Conservation (phyloP, 2,797 vertebrate genomes). For the Oophaga sylvatica region DNA sequence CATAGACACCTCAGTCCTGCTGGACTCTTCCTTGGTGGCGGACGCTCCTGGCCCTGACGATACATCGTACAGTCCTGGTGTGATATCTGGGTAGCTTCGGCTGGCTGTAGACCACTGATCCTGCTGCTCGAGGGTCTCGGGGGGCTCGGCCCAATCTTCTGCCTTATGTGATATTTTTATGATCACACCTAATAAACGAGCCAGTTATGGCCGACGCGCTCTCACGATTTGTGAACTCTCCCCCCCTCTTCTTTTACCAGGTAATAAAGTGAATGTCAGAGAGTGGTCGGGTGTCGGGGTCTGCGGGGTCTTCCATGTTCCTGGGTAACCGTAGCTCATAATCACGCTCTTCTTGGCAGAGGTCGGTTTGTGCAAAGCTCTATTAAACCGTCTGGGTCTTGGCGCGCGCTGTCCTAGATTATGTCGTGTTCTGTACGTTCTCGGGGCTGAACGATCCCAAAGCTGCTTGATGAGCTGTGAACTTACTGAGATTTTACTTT, state of each 20-base stretch:
- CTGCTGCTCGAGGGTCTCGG: neutral
- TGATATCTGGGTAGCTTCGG: neutral
- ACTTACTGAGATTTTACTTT: conserved; percentile 40
- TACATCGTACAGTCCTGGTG: neutral
- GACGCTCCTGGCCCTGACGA: neutral
- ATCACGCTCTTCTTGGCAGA: conserved; percentile 48
- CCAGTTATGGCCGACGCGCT: neutral
- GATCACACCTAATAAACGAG: neutral
- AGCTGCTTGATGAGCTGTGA: conserved; percentile 56
- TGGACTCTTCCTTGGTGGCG: neutral
- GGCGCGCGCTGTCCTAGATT: conserved; percentile 27
- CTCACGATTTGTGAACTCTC: neutral
- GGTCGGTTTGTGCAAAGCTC: conserved; percentile 26
- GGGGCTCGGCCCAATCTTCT: neutral
- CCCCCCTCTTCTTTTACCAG: neutral
- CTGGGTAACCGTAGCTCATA: conserved; percentile 43
- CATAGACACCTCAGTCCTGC: neutral
- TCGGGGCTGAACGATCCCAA: conserved; percentile 43
- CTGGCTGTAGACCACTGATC: neutral
- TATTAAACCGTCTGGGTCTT: conserved; percentile 45
- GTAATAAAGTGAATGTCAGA: conserved; percentile 14
- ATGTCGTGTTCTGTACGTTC: conserved; percentile 40
- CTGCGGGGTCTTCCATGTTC: conserved; percentile 17
- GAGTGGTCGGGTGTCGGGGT: neutral
- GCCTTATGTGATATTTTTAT: neutral